Conservation (phyloP, 1,140 invertebrate species). For the Drosophila busckii region DNA sequence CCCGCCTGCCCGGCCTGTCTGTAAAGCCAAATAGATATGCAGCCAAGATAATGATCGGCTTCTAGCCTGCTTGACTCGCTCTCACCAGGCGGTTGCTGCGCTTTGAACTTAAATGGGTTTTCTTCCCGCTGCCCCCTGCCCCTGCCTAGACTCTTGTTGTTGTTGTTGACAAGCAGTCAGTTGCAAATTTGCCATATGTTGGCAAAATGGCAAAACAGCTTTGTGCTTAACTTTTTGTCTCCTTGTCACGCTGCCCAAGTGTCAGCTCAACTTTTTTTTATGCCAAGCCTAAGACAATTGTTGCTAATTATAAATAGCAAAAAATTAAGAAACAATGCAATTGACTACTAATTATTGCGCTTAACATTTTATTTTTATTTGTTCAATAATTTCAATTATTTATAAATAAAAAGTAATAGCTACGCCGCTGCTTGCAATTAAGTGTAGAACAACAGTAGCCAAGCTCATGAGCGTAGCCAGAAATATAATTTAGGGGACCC, state of each 20-base stretch:
- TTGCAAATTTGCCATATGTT: conserved; percentile 67
- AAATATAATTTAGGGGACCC: too few relatives aligned
- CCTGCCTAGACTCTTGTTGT: conserved; percentile 14
- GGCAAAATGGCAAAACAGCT: conserved; percentile 55
- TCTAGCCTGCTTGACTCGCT: conserved; percentile 12
- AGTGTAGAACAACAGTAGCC: too few relatives aligned
- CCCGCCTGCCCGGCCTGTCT: not conserved
- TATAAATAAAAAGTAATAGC: too few relatives aligned
- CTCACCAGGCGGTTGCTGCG: conserved; percentile 56
- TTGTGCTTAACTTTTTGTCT: conserved; percentile 22
- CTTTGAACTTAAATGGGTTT: conserved; percentile 72
- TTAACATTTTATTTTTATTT: too few relatives aligned
- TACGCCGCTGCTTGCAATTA: too few relatives aligned
- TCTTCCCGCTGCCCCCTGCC: conserved; percentile 25
- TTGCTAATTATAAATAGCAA: conserved; percentile 39
- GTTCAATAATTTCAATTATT: too few relatives aligned
- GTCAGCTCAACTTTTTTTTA: conserved; percentile 42
- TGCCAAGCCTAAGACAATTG: conserved; percentile 20
- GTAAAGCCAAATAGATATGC: conserved; percentile 70
- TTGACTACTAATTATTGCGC: too few relatives aligned
- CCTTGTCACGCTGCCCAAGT: conserved; percentile 29
- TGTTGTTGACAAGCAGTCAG: conserved; percentile 44
- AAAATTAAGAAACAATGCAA: too few relatives aligned
- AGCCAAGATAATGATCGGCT: conserved; percentile 64
- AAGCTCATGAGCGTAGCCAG: too few relatives aligned